Percentiles rank a stretch among this genome's conserved stretches.
Evolutionary conservation across 2,797 vertebrate species (phyloP).

Genomic region (Myripristis jacobus): DNA sequence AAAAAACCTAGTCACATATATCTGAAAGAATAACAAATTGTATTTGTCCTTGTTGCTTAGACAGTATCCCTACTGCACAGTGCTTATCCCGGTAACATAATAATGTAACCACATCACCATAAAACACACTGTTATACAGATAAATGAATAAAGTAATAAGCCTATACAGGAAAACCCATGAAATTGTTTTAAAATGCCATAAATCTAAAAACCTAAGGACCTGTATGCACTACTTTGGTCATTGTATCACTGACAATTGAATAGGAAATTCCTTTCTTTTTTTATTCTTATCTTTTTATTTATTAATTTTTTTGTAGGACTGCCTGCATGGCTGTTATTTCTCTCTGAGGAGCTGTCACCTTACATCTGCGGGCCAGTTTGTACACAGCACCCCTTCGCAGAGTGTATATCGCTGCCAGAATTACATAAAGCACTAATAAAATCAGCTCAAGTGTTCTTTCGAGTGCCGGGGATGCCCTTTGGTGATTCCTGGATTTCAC

Average conservation of each 20-base stretch:
- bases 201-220: conserved; percentile 37
- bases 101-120: conserved; percentile 50
- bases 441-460: conserved; percentile 91
- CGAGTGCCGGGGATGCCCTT: conserved; percentile 88
- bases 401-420: conserved; percentile 87
- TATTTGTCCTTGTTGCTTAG: conserved; percentile 33
- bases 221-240: conserved; percentile 39
- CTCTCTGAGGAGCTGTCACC: conserved; percentile 88
- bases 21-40: conserved; percentile 20
- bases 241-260: conserved; percentile 30
- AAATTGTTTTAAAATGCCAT: conserved; percentile 60
- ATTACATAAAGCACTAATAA: conserved; percentile 92
- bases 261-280: conserved; percentile 55
- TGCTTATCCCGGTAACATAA: conserved; percentile 22
- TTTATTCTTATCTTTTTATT: conserved; percentile 43
- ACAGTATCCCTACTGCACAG: conserved; percentile 13
- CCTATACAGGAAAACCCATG: conserved; percentile 45
- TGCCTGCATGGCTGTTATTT: conserved; percentile 83
- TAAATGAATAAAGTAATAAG: conserved; percentile 61
- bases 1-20: conserved; percentile 3
- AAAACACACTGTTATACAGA: conserved; percentile 45
- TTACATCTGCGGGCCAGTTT: conserved; percentile 91
- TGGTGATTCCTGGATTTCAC: conserved; percentile 87
- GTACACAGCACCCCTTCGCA: conserved; percentile 81
- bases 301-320: conserved; percentile 74